These are phyloP conservation scores for Otis tarda DNA, from an alignment of 2,113 vertebrate genomes.

Conservation along the genomic window DNA sequence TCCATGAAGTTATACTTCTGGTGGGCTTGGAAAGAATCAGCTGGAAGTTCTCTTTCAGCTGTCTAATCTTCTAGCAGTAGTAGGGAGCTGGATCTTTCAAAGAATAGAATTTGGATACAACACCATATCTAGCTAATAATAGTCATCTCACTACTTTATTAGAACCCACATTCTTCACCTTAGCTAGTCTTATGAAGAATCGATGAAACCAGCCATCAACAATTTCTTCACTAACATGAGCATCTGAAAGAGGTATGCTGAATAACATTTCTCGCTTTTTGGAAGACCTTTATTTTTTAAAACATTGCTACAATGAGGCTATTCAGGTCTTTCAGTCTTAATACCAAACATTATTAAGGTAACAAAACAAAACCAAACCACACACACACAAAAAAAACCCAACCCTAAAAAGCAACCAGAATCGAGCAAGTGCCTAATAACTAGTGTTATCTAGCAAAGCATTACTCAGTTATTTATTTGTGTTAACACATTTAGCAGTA, in stretches of 20 bases:
- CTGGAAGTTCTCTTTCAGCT: background rate
- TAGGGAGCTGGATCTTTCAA: background rate
- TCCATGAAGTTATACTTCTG: background rate
- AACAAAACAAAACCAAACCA: background rate
- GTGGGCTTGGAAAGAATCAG: background rate
- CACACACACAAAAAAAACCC: no score
- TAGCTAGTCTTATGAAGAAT: background rate
- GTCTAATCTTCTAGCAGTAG: background rate
- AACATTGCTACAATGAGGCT: background rate
- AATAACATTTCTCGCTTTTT: background rate
- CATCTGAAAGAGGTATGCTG: background rate
- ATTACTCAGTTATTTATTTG: background rate
- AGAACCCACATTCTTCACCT: background rate
- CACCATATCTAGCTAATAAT: background rate
- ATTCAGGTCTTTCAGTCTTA: background rate
- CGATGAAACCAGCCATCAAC: background rate
- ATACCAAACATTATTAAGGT: background rate
- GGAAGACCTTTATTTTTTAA: background rate
- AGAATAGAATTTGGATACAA: background rate
- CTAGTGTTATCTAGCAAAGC: background rate
- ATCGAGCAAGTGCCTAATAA: background rate
- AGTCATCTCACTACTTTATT: background rate
- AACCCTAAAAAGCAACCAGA: fast-evolving
- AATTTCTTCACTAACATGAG: background rate
- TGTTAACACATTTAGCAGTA: background rate